phyloP scores from a whole-genome alignment of 2,113 vertebrate species.

The Paralichthys olivaceus region DNA sequence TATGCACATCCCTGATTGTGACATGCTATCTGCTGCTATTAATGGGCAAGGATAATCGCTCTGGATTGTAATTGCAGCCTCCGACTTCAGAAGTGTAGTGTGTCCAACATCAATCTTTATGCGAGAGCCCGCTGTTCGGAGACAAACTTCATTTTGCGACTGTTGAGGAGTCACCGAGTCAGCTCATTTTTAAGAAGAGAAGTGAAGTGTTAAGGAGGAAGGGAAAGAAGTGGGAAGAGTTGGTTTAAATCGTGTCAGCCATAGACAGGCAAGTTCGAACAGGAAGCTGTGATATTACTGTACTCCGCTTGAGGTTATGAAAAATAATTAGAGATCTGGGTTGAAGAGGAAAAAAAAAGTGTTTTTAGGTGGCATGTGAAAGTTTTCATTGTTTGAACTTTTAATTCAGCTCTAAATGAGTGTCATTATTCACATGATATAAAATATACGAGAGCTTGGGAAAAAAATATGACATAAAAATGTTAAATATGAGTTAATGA shows the following conservation, averaged over 20 bases:
- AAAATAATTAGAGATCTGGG: conserved; percentile 86
- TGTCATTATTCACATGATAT: conserved; percentile 79
- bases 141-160: conserved; percentile 89
- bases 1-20: conserved; percentile 91
- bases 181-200: conserved; percentile 59
- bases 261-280: conserved; percentile 79
- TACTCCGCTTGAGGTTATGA: conserved; percentile 85
- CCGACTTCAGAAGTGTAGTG: conserved; percentile 87
- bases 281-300: conserved; percentile 81
- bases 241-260: conserved; percentile 72
- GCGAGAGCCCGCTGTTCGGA: conserved; percentile 88
- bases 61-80: conserved; percentile 94
- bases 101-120: conserved; percentile 93
- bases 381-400: conserved; percentile 82
- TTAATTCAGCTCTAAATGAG: conserved; percentile 85
- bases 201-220: conserved; percentile 56
- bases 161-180: conserved; percentile 76
- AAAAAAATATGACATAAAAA: conserved; percentile 77
- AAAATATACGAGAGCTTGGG: conserved; percentile 58
- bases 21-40: conserved; percentile 95
- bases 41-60: conserved; percentile 96
- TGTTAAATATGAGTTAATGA: conserved; percentile 82
- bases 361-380: conserved; percentile 82
- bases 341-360: conserved; percentile 60
- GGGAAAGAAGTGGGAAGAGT: conserved; percentile 50